Evolutionary conservation across 2,113 vertebrate species (phyloP).

Genomic region (Oncorhynchus clarkii): DNA sequence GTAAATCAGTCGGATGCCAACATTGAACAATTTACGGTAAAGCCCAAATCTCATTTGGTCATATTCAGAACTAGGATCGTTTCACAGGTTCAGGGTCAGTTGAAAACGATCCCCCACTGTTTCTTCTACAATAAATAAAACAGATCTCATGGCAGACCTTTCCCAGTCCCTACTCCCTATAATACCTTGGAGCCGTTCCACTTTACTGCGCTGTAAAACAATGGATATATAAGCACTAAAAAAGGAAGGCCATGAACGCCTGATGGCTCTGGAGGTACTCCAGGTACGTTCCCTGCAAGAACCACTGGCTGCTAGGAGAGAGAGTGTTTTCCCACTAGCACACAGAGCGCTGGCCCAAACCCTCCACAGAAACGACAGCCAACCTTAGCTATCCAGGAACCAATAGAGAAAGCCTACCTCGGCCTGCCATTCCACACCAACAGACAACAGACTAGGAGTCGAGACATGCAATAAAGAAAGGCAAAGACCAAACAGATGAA

Average conservation of each 20-base stretch:
- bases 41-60: not conserved
- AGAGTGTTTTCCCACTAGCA: constrained; percentile 18
- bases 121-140: not conserved
- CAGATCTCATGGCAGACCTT: not conserved
- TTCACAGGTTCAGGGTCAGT: not conserved
- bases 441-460: not conserved
- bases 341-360: not conserved
- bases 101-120: not conserved
- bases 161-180: not conserved
- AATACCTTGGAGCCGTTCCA: constrained; percentile 33
- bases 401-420: not conserved
- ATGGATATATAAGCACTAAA: constrained; percentile 32
- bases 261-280: constrained; percentile 40
- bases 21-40: not conserved
- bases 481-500: not conserved
- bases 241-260: constrained; percentile 14
- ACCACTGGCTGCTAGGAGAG: not conserved
- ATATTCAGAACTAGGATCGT: not conserved
- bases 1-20: not conserved
- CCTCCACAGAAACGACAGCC: not conserved
- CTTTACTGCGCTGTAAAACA: constrained; percentile 51
- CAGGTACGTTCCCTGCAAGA: constrained; percentile 11
- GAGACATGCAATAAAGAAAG: not conserved
- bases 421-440: not conserved
- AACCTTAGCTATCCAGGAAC: not conserved